phyloP scores from a whole-genome alignment of 2,888 invertebrate genomes.

The Agonopterix alstromeriana region DNA sequence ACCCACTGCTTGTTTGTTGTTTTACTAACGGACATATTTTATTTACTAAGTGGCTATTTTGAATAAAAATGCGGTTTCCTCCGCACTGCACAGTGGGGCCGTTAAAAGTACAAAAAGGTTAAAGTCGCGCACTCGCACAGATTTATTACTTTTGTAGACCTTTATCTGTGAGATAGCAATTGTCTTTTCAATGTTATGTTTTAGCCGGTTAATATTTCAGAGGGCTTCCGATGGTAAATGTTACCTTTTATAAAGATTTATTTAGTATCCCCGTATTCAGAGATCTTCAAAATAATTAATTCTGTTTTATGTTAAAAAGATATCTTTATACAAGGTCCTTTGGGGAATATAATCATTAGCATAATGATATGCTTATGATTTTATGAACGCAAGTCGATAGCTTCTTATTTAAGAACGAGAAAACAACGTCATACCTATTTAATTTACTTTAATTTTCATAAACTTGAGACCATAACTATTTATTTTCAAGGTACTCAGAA shows the following conservation, averaged over 20 bases:
- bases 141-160: conserved; percentile 44
- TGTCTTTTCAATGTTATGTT: conserved; percentile 4
- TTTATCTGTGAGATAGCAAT: conserved; percentile 24
- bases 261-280: no score
- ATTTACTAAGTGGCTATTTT: conserved; percentile 73
- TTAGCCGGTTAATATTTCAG: background rate
- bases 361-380: no score
- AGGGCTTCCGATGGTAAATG: background rate
- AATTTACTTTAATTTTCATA: no score
- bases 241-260: background rate
- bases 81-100: conserved; percentile 22
- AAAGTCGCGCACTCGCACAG: conserved; percentile 24
- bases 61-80: conserved; percentile 71
- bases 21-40: conserved; percentile 67
- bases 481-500: no score
- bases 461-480: no score
- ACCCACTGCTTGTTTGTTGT: conserved; percentile 65
- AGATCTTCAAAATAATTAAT: no score
- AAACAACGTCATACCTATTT: no score
- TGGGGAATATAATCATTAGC: no score
- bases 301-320: no score
- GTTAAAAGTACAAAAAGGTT: conserved; percentile 65
- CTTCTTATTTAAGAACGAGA: no score
- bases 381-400: no score
- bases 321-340: no score